A percentile compares a stretch with the other conserved stretches of the same genome.
Evolutionary conservation across 2,888 invertebrate genomes (phyloP).

Genomic region (Zhuqinia jingwanae): DNA sequence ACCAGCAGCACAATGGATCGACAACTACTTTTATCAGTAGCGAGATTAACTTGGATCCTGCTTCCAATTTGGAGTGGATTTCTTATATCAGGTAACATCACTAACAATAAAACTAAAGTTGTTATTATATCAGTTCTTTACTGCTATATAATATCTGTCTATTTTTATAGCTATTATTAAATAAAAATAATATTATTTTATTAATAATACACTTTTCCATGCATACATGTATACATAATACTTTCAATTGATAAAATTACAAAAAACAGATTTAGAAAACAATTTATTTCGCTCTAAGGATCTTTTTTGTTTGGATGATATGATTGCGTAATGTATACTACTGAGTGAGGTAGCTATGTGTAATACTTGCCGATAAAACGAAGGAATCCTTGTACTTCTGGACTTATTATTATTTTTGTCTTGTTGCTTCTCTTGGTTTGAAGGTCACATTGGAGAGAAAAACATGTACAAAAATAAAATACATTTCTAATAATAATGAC

Average conservation of each 20-base stretch:
- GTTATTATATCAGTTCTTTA: slow-evolving; percentile 5
- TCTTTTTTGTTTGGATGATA: neutral
- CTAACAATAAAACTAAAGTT: neutral
- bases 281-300: slow-evolving; percentile 8
- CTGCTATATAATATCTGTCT: too few species aligned
- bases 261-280: slow-evolving; percentile 16
- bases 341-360: too few species aligned
- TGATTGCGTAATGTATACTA: neutral
- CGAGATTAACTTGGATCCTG: slow-evolving; percentile 60
- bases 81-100: slow-evolving; percentile 71
- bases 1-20: slow-evolving; percentile 51
- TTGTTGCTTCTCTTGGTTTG: too few species aligned
- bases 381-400: too few species aligned
- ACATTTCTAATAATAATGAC: neutral
- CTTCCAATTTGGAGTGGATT: slow-evolving; percentile 73
- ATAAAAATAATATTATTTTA: too few species aligned
- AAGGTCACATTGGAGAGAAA: too few species aligned
- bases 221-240: neutral
- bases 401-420: too few species aligned
- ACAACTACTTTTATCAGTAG: slow-evolving; percentile 31
- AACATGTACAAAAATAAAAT: too few species aligned
- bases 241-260: neutral
- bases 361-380: neutral
- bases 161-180: slow-evolving; percentile 50
- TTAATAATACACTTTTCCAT: too few species aligned